Percentiles rank a stretch among this genome's conserved stretches.
Evolutionary conservation across 2,888 invertebrate species (phyloP).

Genomic region (Agrilus cyanescens): DNA sequence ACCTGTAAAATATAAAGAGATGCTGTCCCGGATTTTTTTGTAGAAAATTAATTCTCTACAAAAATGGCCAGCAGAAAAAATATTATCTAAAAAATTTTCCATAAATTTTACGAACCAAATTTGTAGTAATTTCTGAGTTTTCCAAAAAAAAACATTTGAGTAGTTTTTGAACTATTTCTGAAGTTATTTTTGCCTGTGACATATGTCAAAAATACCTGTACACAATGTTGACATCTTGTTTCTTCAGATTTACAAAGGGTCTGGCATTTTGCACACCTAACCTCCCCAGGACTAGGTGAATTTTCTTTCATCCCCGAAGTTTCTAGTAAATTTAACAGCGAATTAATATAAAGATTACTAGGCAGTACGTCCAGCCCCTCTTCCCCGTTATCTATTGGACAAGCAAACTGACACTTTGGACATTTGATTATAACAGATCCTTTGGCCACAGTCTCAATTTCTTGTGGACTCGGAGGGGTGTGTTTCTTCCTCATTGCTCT

Average conservation of each 20-base stretch:
- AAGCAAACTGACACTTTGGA: slow-evolving; percentile 44
- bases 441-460: slow-evolving; percentile 1
- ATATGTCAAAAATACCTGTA: slow-evolving; percentile 47
- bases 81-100: not conserved
- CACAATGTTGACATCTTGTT: slow-evolving; percentile 46
- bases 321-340: slow-evolving; percentile 42
- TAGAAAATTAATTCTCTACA: no score
- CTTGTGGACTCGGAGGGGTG: slow-evolving; percentile 1
- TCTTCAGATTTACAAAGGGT: slow-evolving; percentile 24
- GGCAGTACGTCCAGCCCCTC: slow-evolving; percentile 46
- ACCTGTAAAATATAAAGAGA: no score
- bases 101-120: no score
- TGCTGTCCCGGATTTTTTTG: no score
- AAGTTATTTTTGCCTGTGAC: no score
- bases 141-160: no score
- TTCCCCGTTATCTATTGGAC: slow-evolving; percentile 37
- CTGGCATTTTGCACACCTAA: slow-evolving; percentile 32
- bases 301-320: slow-evolving; percentile 8
- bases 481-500: slow-evolving; percentile 9
- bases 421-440: slow-evolving; percentile 31
- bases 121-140: no score
- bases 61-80: not conserved
- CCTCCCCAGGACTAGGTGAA: slow-evolving; percentile 5
- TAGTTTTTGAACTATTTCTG: no score
- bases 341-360: slow-evolving; percentile 56